phyloP scores from a whole-genome alignment of 2,888 invertebrate genomes.

The Diplazon laetatorius region DNA sequence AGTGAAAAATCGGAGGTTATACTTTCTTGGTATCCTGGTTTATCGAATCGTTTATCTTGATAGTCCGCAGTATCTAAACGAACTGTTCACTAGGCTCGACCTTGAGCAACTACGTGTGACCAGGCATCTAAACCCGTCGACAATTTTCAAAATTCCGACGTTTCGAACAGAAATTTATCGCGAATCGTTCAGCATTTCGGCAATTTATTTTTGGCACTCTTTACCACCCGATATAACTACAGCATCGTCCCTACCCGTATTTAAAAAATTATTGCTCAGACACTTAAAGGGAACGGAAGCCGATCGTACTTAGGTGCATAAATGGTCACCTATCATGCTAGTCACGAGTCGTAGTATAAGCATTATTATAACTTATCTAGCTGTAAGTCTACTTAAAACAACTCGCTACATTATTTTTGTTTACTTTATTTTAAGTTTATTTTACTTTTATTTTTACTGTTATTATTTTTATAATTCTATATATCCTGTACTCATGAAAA shows the following conservation, averaged over 20 bases:
- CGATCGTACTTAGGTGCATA: too few relatives aligned
- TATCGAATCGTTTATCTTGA: neutral
- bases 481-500: too few relatives aligned
- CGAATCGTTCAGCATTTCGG: neutral
- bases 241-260: neutral
- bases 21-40: constrained; percentile 1
- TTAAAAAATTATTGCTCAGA: neutral
- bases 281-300: too few relatives aligned
- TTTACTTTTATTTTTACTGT: too few relatives aligned
- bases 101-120: neutral
- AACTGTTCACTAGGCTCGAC: neutral
- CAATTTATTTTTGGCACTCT: constrained; percentile 10
- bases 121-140: neutral
- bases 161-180: neutral
- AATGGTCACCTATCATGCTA: too few relatives aligned
- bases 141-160: neutral
- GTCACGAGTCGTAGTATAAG: too few relatives aligned
- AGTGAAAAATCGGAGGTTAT: neutral
- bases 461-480: too few relatives aligned
- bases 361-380: too few relatives aligned
- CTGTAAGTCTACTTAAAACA: too few relatives aligned
- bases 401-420: too few relatives aligned
- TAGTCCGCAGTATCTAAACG: neutral
- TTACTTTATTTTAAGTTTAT: too few relatives aligned
- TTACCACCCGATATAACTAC: neutral